Base-by-base conservation (phyloP, 2,888 invertebrate genomes). In the Eristalinus sepulchralis region DNA sequence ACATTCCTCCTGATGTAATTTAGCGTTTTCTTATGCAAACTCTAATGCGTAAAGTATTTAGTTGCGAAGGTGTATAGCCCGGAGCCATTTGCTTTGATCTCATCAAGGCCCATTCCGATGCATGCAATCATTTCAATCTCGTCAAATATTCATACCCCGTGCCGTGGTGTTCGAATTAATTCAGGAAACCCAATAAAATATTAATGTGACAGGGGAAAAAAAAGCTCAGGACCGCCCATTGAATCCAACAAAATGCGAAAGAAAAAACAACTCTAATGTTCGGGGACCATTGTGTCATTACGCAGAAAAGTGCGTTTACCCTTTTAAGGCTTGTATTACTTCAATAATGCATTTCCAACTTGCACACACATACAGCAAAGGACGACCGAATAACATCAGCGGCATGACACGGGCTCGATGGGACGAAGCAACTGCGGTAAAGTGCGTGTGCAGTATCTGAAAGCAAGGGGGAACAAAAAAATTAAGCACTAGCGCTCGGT, bases 221-320 rank as follows among this genome's bases (percentile, higher is more conserved):
- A 67, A 60, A 72, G n/a, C 66, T 66, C 60, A 67, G 70, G 67
- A 80, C 80, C 80, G 72, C 67, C 80, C 80, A 80, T 67, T 6
- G 67, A 20, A 47, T 55, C 70, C 13, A 53, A 72, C 20, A 66
- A 80, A 80, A 71, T 59, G 39, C 66, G 33, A 24, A 9, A 57
- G 4, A 47, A 17, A 31, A 63, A 62, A 33, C 6, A 60, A 57
- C 34, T 63, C 62, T 77, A 77, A 68, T 63, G 68, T 24, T 34
- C 60, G 62, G 62, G 66, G 80, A 67, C 72, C 60, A 79, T 64
- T 78, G 36, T 62, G 64, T 34, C 59, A 79, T 72, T 66, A 72
- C 60, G 27, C 72, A 66, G 31, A 47, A 80, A 80, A 66, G 72
- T 80, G 67, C 80, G 80, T 80, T 80, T 80, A 73, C 79, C 79